Evolutionary conservation across 2,888 invertebrate genomes (phyloP).

Genomic region (Oscheius sp.): DNA sequence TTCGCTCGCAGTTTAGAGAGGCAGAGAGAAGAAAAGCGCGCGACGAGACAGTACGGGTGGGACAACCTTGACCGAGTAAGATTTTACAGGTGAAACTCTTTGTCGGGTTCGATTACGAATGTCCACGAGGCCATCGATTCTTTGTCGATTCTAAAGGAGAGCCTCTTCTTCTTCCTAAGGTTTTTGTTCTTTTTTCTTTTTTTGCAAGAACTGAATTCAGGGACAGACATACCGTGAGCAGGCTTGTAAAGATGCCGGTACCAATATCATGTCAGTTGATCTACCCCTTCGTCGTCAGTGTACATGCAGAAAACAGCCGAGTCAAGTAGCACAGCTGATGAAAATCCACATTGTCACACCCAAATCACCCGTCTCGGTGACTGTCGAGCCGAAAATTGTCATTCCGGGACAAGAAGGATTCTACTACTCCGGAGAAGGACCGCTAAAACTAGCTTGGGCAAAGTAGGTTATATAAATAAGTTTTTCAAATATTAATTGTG

Average conservation of each 20-base stretch:
- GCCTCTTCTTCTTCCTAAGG: conserved; percentile 44
- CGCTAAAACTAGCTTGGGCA: conserved; percentile 59
- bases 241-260: conserved; percentile 10
- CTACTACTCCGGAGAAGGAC: conserved; percentile 59
- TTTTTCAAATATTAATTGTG: neutral
- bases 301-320: conserved; percentile 80
- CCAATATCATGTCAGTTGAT: conserved; percentile 76
- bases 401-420: conserved; percentile 46
- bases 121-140: conserved; percentile 94
- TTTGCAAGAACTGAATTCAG: neutral
- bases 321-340: conserved; percentile 73
- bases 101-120: conserved; percentile 96
- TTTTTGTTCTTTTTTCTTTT: conserved; percentile 5
- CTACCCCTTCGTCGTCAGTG: conserved; percentile 91
- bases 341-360: conserved; percentile 85
- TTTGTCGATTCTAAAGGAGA: conserved; percentile 79
- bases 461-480: conserved; percentile 37
- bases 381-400: conserved; percentile 81
- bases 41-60: no score
- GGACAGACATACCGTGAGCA: conserved; percentile 22
- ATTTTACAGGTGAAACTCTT: conserved; percentile 76
- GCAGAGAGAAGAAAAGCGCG: no score
- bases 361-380: conserved; percentile 90
- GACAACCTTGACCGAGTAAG: neutral
- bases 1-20: no score